Conservation (phyloP, 2,113 vertebrate species). For the Gymnobelideus leadbeateri region DNA sequence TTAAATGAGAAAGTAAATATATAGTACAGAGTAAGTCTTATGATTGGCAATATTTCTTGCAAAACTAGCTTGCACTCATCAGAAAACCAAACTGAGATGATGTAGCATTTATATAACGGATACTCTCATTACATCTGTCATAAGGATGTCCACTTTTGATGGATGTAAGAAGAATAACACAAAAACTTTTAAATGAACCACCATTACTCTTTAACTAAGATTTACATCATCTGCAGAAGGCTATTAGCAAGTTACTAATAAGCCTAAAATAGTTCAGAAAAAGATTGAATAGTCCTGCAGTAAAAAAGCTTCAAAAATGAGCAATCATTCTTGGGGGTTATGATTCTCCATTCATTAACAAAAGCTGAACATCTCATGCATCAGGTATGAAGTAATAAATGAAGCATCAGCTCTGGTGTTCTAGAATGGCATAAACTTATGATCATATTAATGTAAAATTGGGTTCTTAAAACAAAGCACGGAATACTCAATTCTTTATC, state of each 20-base stretch:
- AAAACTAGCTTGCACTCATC: too few relatives aligned
- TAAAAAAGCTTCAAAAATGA: conserved; percentile 30
- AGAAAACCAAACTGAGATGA: background rate
- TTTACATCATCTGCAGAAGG: background rate
- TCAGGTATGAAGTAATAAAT: conserved; percentile 46
- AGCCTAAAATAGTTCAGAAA: conserved; percentile 3
- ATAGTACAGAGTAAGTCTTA: fast-evolving
- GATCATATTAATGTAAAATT: conserved; percentile 1
- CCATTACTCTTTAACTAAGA: conserved; percentile 39
- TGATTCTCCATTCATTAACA: conserved; percentile 35
- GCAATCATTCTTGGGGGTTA: background rate
- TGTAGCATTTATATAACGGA: background rate
- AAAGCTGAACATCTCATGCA: background rate
- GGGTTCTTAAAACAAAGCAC: background rate
- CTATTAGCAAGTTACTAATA: background rate
- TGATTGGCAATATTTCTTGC: background rate
- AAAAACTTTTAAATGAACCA: conserved; percentile 12
- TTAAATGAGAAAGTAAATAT: background rate
- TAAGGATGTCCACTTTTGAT: conserved; percentile 2
- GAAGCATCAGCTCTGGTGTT: background rate
- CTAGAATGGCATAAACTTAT: background rate
- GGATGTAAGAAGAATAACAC: background rate
- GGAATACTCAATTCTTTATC: background rate
- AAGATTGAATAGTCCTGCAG: conserved; percentile 27
- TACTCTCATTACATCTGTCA: background rate